Percentiles rank a stretch among this genome's conserved stretches.
Evolutionary conservation across 2,113 vertebrate species (phyloP).

Genomic region (Spea bombifrons): DNA sequence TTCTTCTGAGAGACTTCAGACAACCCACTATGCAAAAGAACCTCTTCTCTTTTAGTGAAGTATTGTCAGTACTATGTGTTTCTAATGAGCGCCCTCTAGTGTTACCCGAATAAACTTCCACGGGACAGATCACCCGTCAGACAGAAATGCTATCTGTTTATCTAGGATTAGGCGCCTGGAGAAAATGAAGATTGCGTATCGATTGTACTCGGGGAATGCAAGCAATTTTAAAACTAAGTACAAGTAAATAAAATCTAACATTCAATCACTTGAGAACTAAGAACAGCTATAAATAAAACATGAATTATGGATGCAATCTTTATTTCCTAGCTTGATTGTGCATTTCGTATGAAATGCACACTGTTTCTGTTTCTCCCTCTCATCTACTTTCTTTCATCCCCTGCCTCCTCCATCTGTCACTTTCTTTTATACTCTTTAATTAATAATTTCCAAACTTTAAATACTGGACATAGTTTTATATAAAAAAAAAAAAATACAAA

Average conservation of each 20-base stretch:
- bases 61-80: neutral
- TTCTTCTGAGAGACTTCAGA: too few relatives aligned
- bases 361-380: neutral
- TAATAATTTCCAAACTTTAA: too few relatives aligned
- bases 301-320: constrained; percentile 32
- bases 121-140: neutral
- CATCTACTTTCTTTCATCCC: neutral
- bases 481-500: too few relatives aligned
- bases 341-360: neutral
- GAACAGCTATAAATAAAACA: constrained; percentile 26
- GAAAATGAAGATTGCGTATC: constrained; percentile 37
- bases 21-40: too few relatives aligned
- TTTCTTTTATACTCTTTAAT: neutral
- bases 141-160: constrained; percentile 14
- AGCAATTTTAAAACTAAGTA: constrained; percentile 26
- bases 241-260: constrained; percentile 34
- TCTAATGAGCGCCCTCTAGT: constrained; percentile 24
- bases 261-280: constrained; percentile 2
- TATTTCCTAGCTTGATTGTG: neutral
- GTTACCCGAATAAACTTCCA: neutral
- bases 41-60: too few relatives aligned
- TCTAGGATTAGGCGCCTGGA: constrained; percentile 14
- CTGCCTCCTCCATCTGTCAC: neutral
- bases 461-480: too few relatives aligned
- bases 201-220: constrained; percentile 25